Evolutionary conservation across 92 coral and sea anemone species (phyloP), one percentile per base, ranked within the genome.

Genomic region (Umimayanthus chanpuru): DNA sequence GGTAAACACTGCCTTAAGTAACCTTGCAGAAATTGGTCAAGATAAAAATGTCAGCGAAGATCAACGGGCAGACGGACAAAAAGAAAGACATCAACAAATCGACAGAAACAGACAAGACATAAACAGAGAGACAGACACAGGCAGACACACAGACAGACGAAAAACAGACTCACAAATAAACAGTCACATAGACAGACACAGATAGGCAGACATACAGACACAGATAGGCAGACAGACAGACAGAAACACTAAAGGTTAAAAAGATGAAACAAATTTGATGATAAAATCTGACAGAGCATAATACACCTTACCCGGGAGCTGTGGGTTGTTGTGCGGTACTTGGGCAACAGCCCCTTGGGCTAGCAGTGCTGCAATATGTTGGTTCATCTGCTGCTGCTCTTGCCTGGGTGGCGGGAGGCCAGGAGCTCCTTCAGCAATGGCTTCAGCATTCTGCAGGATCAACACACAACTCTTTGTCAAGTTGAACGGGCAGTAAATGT

Each of bases 401-500:
- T 61, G 66, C 67, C 89, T 89, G 20, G 91, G 89, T 20, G 91
- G 90, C 6, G 93, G 93, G 26, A 93, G 84, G 26, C 91, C 95
- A 9, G 95, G 93, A 18, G 95, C 89, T 12, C 70, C 44, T 29
- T 75, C 75, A 49, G 10, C 15, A 4, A 4, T 41, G 14, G 28
- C 26, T 11, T 40, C 77, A 85, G 55, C 53, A 41, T 15, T 79
- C 87, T 85, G 78, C 28, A 86, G 76, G 4, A 85, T 21, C 53
- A 78, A 64, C n/a, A 23, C 56, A 14, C 21, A 25, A 78, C 15
- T 36, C 6, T 78, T 40, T 21, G 32, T 40, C 28, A 56, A 5
- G 66, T 56, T 56, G 20, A 56, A 9, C 23, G 23, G 15, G 18
- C 18, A 56, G 65, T 20, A 56, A 15, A 15, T 9, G 3, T 14